Evolutionary conservation across 37 sponge, comb jelly and placozoan genomes (phyloP), one percentile per base, ranked within the genome.

Genomic region (Agelas oroides): DNA sequence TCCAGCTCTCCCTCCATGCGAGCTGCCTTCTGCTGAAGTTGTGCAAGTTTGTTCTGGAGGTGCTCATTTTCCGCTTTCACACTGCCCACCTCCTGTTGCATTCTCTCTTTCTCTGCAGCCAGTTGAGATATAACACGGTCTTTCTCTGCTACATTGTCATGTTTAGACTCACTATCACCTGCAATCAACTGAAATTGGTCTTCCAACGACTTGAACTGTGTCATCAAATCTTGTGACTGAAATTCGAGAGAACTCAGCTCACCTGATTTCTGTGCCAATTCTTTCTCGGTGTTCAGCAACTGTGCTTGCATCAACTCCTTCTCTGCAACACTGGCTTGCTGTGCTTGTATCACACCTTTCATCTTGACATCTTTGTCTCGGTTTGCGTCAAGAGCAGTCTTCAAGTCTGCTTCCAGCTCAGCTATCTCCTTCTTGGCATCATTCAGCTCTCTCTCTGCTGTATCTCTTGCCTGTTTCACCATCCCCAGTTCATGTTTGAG

Each of bases 1-100:
- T 89, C 90, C 24, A 93, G 31, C 63, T 89, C 55, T 1, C 94
- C 94, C 46, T 89, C 81, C 66, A 93, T 54, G 5, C 53, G 79
- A 35, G 93, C 78, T 53, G 75, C 84, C 40, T 92, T 76, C 68
- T 88, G 81, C 65, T 84, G 57, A 19, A 88, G 71, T 20, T 73
- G 53, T 0, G 31, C 57, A 0, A 86, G 25, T 0, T 68, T 3
- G 3, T 52, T 62, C 58, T 71, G 17, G 54, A 82, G 53, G 14
- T 38, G 31, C 15, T 83, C 28, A 19, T 57, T 74, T 17, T 64
- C 64, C 32, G 66, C 66, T 40, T 76, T 62, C 35, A 75, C 59
- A 30, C 28, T 36, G n/a, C 2, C 19, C 53, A 89, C 56, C 28
- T 84, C 77, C 0, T 41, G 28, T 72, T 82, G 71, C 13, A 58